phyloP scores from a whole-genome alignment of 2,797 vertebrate species.

The Sardinella longiceps region DNA sequence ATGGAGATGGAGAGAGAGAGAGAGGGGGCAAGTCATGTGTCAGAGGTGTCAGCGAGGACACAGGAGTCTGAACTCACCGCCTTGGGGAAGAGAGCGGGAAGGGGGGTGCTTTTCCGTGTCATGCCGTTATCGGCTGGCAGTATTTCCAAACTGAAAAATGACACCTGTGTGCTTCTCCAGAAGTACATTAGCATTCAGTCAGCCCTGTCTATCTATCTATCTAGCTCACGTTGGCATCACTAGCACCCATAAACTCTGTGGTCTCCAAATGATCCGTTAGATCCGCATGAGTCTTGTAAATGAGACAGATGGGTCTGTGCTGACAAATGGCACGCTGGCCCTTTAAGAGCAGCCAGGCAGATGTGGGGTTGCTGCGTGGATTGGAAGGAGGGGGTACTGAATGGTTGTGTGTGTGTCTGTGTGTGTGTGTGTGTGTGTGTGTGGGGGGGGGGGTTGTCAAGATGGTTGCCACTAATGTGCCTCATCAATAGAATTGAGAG shows the following conservation, averaged over 20 bases:
- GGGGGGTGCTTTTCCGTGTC: neutral
- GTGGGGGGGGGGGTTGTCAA: constrained; percentile 18
- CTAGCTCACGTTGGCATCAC: neutral
- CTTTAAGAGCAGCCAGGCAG: constrained; percentile 46
- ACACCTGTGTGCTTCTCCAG: neutral
- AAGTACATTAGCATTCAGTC: neutral
- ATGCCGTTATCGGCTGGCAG: neutral
- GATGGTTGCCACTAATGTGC: constrained; percentile 46
- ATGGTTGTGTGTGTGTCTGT: neutral
- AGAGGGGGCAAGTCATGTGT: constrained; percentile 13
- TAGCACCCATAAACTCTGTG: neutral
- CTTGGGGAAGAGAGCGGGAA: neutral
- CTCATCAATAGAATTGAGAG: constrained; percentile 20
- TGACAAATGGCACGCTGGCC: constrained; percentile 29
- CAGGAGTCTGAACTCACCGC: constrained; percentile 44
- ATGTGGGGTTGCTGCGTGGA: constrained; percentile 34
- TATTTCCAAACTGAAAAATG: neutral
- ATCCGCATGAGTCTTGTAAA: too few relatives aligned
- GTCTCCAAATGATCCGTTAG: neutral
- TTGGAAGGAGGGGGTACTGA: neutral
- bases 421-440: neutral
- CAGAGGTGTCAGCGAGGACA: constrained; percentile 46
- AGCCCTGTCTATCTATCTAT: too few relatives aligned
- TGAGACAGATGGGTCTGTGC: neutral
- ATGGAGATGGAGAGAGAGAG: constrained; percentile 15